Evolutionary conservation across 1,140 invertebrate species (phyloP).

Genomic region (Bombus fervidus): DNA sequence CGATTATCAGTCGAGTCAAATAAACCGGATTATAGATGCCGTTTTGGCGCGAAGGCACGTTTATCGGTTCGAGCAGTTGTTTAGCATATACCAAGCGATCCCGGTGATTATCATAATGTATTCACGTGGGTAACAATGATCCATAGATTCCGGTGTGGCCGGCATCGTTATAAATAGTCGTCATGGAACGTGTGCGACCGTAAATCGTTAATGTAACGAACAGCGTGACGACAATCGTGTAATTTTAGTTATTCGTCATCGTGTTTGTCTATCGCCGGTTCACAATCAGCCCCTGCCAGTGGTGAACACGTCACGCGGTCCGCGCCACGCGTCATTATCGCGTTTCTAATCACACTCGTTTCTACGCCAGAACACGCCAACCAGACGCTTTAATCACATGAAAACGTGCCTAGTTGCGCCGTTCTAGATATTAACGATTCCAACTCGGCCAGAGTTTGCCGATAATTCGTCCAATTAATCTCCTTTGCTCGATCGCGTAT

Average conservation of each 20-base stretch:
- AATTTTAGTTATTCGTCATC: slow-evolving; percentile 44
- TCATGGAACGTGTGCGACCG: background rate
- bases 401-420: background rate
- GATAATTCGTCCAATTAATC: background rate
- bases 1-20: background rate
- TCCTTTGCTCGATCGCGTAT: background rate
- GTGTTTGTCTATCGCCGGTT: slow-evolving; percentile 25
- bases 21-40: slow-evolving; percentile 21
- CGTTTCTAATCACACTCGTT: slow-evolving; percentile 32
- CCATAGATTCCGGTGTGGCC: slow-evolving; percentile 5
- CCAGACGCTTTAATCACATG: background rate
- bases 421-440: background rate
- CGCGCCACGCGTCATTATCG: slow-evolving; percentile 12
- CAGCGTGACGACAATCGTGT: slow-evolving; percentile 36
- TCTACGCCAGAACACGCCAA: background rate
- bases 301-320: background rate
- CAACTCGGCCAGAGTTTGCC: background rate
- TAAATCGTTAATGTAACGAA: slow-evolving; percentile 51
- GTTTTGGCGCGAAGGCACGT: background rate
- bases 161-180: slow-evolving; percentile 23
- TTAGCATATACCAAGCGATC: slow-evolving; percentile 37
- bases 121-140: slow-evolving; percentile 29
- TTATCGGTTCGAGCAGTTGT: slow-evolving; percentile 35
- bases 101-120: slow-evolving; percentile 42
- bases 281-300: background rate